Percentiles rank a stretch among this genome's conserved stretches.
These are phyloP conservation scores for Uromys caudimaculatus DNA, from an alignment of 2,797 vertebrate genomes.

Conservation along the genomic window DNA sequence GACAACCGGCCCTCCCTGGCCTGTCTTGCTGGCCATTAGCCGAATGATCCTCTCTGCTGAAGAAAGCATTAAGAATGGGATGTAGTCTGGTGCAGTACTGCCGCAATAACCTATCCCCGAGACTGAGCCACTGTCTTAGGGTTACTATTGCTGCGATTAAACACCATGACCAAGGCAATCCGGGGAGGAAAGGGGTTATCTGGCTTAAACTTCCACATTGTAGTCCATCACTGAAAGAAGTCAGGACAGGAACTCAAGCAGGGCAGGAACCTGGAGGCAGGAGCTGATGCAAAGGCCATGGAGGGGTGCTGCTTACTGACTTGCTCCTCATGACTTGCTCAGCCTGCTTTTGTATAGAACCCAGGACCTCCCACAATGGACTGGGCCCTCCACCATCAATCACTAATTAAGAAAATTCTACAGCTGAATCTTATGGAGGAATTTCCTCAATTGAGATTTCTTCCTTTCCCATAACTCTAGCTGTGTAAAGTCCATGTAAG, in stretches of 20 bases:
- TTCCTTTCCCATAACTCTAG: background rate
- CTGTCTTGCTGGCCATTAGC: background rate
- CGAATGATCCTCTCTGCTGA: background rate
- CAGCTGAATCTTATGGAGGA: background rate
- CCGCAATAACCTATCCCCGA: background rate
- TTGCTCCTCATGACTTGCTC: background rate
- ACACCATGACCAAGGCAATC: background rate
- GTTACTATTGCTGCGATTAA: too few species aligned
- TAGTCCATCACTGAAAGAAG: background rate
- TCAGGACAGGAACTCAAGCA: background rate
- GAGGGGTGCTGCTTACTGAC: background rate
- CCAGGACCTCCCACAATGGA: background rate
- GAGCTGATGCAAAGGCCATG: background rate
- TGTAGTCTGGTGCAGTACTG: background rate
- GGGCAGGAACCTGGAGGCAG: background rate
- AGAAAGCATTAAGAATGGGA: background rate
- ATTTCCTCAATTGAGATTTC: background rate
- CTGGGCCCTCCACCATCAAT: background rate
- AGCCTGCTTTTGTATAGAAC: background rate
- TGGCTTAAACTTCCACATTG: background rate
- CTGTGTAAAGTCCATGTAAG: background rate
- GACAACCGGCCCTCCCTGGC: background rate
- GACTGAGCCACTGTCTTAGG: background rate
- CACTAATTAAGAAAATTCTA: background rate
- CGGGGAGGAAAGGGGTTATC: background rate